A percentile compares a stretch with the other conserved stretches of the same genome.
phyloP scores from a whole-genome alignment of 2,797 vertebrate species.

The Rousettus madagascariensis region DNA sequence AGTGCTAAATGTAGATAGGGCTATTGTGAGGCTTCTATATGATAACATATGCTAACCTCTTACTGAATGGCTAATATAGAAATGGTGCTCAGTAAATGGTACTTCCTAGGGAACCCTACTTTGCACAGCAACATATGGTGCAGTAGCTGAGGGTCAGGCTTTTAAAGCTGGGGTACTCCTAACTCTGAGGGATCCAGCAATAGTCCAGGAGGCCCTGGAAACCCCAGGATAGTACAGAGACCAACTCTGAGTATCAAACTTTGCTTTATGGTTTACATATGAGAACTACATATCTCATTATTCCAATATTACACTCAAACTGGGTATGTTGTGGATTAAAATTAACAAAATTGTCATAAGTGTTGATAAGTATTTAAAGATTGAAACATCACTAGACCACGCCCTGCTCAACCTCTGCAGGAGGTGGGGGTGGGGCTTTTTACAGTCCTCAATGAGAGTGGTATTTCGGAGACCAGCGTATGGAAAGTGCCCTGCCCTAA shows the following conservation, averaged over 20 bases:
- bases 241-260: neutral
- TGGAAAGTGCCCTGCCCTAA: neutral
- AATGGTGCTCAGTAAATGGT: neutral
- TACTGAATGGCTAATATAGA: neutral
- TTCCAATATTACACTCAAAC: neutral
- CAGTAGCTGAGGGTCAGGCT: neutral
- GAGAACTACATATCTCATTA: neutral
- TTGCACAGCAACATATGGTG: neutral
- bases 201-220: neutral
- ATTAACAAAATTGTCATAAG: neutral
- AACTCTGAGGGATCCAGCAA: no score
- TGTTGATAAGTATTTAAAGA: neutral
- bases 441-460: rapidly evolving
- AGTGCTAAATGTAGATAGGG: neutral
- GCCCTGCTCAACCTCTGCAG: neutral
- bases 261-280: neutral
- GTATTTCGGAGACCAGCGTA: neutral
- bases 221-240: neutral
- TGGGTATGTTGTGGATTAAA: neutral
- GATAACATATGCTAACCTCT: neutral
- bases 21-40: neutral
- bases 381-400: neutral
- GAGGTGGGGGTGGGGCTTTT: neutral
- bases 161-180: neutral
- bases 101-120: neutral